Conservation (phyloP, 2,888 invertebrate species). For the Euzetes globulus region DNA sequence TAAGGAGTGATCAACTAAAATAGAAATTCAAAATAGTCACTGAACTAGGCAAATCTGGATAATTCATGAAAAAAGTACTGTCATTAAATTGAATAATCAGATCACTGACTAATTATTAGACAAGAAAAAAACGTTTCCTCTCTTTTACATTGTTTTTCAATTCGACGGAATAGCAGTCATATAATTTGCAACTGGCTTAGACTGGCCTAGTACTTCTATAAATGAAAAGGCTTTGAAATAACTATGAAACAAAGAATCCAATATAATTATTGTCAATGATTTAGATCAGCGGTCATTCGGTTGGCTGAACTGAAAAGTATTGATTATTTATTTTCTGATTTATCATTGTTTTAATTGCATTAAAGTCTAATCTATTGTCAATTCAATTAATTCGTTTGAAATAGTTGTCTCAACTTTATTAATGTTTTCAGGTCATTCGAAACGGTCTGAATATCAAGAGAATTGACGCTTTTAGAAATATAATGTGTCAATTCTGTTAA, state of each 20-base stretch:
- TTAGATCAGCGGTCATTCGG: neutral
- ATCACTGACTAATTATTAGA: too few species aligned
- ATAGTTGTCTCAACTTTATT: neutral
- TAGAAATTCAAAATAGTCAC: neutral
- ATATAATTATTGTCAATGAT: neutral
- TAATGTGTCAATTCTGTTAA: neutral
- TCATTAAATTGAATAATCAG: neutral
- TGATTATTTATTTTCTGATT: neutral
- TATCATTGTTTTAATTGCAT: neutral
- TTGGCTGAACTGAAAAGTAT: neutral
- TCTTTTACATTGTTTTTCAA: too few species aligned
- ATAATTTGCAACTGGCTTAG: too few species aligned
- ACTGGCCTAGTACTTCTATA: too few species aligned
- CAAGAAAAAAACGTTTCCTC: too few species aligned
- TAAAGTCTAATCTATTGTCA: neutral
- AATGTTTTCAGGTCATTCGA: constrained; percentile 5
- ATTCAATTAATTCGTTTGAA: neutral
- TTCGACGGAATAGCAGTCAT: too few species aligned
- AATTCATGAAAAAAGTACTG: neutral
- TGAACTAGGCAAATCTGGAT: neutral
- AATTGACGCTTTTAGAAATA: neutral
- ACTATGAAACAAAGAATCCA: neutral
- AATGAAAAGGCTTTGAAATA: too few species aligned
- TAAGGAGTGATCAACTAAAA: constrained; percentile 55
- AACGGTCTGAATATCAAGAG: constrained; percentile 26